Percentiles rank a stretch among this genome's conserved stretches.
Conservation (phyloP, 2,113 vertebrate species). For the Copsychus sechellarum region DNA sequence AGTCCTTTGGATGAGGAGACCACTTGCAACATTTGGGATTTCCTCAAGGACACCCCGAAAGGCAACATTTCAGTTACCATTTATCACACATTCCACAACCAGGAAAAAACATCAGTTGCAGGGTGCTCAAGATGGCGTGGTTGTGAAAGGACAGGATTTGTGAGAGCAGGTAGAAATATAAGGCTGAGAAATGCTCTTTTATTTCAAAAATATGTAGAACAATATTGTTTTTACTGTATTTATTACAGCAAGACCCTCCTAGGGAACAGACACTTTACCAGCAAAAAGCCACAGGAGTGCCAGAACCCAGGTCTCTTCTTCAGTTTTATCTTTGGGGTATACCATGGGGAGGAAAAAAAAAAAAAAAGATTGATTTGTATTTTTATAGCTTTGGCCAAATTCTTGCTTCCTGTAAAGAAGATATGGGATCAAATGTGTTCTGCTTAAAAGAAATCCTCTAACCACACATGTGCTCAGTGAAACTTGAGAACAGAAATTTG, state of each 20-base stretch:
- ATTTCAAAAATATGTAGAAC: background rate
- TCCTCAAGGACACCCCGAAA: rapidly evolving
- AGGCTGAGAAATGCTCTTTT: background rate
- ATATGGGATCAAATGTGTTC: background rate
- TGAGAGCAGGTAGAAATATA: background rate
- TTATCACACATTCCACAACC: background rate
- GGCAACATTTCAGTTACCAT: background rate
- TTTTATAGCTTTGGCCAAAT: background rate
- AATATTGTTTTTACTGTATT: background rate
- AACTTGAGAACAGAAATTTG: background rate
- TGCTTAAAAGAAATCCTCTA: background rate
- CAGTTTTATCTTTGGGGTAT: background rate
- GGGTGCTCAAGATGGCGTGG: rapidly evolving
- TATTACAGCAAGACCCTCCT: background rate
- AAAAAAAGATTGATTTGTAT: background rate
- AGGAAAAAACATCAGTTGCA: background rate
- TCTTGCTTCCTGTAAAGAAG: background rate
- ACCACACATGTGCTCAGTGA: background rate
- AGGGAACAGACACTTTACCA: background rate
- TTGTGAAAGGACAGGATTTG: background rate
- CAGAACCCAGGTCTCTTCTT: background rate
- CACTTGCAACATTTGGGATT: background rate
- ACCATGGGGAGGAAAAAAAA: rapidly evolving
- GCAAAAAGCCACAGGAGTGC: background rate
- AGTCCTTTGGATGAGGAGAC: background rate